phyloP scores from a whole-genome alignment of 2,113 vertebrate species.

The Coturnix japonica region DNA sequence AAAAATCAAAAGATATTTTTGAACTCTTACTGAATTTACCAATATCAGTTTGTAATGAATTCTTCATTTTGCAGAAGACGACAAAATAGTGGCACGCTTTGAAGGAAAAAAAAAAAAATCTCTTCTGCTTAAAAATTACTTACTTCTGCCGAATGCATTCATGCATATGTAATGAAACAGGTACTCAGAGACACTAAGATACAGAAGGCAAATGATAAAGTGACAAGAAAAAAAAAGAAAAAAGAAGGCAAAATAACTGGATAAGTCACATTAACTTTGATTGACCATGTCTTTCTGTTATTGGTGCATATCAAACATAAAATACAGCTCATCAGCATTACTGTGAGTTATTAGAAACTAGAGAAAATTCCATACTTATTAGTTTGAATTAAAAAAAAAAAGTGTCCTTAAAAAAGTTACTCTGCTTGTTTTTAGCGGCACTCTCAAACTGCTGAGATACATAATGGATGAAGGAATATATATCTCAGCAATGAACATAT shows the following conservation, averaged over 20 bases:
- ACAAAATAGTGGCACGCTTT: background rate
- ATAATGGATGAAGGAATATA: background rate
- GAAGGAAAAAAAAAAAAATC: background rate
- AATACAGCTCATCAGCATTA: background rate
- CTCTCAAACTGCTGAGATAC: background rate
- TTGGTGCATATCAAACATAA: background rate
- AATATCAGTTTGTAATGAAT: background rate
- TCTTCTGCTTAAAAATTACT: background rate
- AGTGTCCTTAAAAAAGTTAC: background rate
- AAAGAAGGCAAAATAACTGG: background rate
- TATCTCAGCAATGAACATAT: background rate
- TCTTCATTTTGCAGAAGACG: background rate
- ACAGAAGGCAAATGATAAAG: background rate
- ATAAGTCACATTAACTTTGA: background rate
- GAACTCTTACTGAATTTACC: background rate
- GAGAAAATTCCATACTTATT: background rate
- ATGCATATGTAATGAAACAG: background rate
- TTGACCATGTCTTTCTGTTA: background rate
- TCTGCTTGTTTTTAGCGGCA: background rate
- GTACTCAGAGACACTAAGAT: background rate
- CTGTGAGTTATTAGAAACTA: background rate
- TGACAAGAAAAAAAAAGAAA: too few species aligned
- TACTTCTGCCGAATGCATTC: background rate
- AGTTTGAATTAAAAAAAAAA: background rate
- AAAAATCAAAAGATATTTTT: background rate